These are phyloP conservation scores for Cetonia aurata DNA, from an alignment of 2,888 invertebrate genomes.

Conservation along the genomic window DNA sequence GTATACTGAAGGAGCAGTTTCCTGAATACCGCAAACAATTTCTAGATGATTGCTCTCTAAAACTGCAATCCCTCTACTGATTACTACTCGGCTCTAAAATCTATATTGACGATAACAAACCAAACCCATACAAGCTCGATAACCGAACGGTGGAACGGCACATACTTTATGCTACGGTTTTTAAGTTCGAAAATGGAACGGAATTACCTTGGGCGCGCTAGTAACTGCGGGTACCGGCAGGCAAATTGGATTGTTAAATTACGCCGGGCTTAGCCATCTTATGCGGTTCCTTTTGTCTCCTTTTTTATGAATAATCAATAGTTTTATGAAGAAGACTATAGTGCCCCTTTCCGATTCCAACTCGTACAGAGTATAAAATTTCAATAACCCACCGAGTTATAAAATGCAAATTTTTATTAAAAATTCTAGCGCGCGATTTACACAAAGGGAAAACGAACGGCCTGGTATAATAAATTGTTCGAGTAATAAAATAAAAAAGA, in stretches of 20 bases:
- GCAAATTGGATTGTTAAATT: constrained; percentile 31
- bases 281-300: constrained; percentile 21
- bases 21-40: no score
- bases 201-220: constrained; percentile 8
- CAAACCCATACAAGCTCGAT: no score
- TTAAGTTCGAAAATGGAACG: constrained; percentile 17
- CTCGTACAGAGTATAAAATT: constrained; percentile 43
- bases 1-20: no score
- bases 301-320: constrained; percentile 44
- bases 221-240: not conserved
- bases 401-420: constrained; percentile 48
- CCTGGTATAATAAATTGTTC: constrained; percentile 33
- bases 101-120: no score
- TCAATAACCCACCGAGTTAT: constrained; percentile 46
- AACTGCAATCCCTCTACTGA: no score
- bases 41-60: no score
- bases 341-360: constrained; percentile 20
- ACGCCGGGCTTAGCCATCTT: constrained; percentile 19
- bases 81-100: no score
- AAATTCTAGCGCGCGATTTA: constrained; percentile 42
- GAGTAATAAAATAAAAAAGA: constrained; percentile 30
- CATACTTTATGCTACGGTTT: not conserved
- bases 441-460: constrained; percentile 39
- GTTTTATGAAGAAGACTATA: constrained; percentile 41
- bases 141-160: no score